Evolutionary conservation across 2,888 invertebrate genomes (phyloP).

Genomic region (Melanophora roralis): DNA sequence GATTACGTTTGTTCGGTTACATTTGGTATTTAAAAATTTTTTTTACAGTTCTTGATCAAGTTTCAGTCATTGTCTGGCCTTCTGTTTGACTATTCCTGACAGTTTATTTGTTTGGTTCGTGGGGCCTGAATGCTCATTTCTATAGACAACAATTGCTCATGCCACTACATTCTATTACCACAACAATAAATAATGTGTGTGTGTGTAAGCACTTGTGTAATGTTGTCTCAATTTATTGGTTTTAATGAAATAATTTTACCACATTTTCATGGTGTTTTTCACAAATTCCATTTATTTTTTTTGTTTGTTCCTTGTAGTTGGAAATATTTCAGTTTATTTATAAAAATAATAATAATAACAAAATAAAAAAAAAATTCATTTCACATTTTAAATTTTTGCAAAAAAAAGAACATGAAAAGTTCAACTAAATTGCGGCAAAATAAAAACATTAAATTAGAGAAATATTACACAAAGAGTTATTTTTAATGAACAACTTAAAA

Average conservation of each 20-base stretch:
- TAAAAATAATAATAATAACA: too few relatives aligned
- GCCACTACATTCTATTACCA: neutral
- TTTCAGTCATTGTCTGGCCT: constrained; percentile 28
- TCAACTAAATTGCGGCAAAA: too few relatives aligned
- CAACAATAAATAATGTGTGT: neutral
- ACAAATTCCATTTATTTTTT: constrained; percentile 33
- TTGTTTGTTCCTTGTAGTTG: neutral
- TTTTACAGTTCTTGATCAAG: constrained; percentile 47
- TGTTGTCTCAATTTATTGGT: constrained; percentile 62
- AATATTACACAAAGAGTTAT: too few relatives aligned
- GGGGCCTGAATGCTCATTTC: neutral
- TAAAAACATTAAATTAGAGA: too few relatives aligned
- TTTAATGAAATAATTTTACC: constrained; percentile 61
- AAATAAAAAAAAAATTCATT: too few relatives aligned
- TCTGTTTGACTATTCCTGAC: constrained; percentile 12
- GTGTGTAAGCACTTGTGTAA: constrained; percentile 9
- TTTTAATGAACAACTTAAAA: constrained; percentile 11
- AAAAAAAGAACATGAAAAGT: too few relatives aligned
- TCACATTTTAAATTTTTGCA: too few relatives aligned
- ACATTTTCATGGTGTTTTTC: constrained; percentile 56
- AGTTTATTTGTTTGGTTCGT: constrained; percentile 9
- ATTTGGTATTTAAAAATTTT: constrained; percentile 48
- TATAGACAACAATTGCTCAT: neutral
- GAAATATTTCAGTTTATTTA: constrained; percentile 40
- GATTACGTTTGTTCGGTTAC: constrained; percentile 19